Evolutionary conservation across 2,888 invertebrate genomes (phyloP), one percentile per base, ranked within the genome.

Genomic region (Platycnemis pennipes): DNA sequence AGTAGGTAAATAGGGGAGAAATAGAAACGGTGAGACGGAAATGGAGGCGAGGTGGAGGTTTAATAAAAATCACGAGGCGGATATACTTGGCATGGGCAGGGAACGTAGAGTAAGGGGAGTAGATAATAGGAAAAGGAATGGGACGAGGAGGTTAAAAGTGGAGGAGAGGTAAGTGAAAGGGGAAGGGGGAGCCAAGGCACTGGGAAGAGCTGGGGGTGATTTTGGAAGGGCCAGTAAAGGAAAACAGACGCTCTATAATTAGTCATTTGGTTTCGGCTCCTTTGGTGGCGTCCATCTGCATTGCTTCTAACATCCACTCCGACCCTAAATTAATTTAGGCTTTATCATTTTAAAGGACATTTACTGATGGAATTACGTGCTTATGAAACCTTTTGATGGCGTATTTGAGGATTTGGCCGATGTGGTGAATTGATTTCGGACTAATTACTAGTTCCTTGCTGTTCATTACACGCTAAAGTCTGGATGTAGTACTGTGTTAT

Each of bases 211-310:
- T 31, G 31, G 37, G 77, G 11, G 13, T 37, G n/a, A 37, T 37
- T 11, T n/a, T 11, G 31, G 37, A 77, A 77, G 77, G 37, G 77
- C 37, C 77, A 37, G 19, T n/a, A 56, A 89, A 53, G 53, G 89
- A 53, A 42, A 89, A 89, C 89, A 56, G 89, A 89, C 56, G 89
- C 42, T 89, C 89, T 89, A 89, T 89, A 89, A 89, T 89, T 89
- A 56, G 89, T 37, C 56, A 56, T 89, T 56, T 37, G 77, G 77
- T 77, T 1, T 77, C 37, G 77, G 77, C 37, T 77, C n/a, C 77
- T 77, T 77, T 77, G 37, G 77, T 37, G 77, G 77, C 37, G 77
- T 37, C 77, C 77, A 77, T 77, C 77, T 77, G 77, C 77, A 77
- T 37, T 37, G 77, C 77, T 37, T 77, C 77, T 77, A 77, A 13